Evolutionary conservation across 2,888 invertebrate species (phyloP), one percentile per base, ranked within the genome.

Genomic region (Heliconius hortense): DNA sequence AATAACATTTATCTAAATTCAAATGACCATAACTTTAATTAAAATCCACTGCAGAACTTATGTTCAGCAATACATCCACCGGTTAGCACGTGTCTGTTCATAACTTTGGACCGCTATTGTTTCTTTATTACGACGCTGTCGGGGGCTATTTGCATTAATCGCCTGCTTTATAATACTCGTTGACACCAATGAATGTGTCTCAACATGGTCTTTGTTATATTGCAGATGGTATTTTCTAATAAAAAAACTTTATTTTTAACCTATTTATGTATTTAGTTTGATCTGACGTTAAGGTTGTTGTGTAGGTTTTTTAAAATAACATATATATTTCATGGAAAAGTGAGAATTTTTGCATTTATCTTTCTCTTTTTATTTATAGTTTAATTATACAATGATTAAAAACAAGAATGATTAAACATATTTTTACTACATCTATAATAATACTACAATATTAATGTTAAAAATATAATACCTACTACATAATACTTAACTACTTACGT

Each of bases 101-200:
- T 87, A 88, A 88, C 84, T 89, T 83, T 67, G 74, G 79, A 81
- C 80, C 81, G 79, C 83, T 83, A 90, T 90, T 89, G 88, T 91
- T 87, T 90, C 87, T 90, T 90, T 90, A 87, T 87, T 82, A 82
- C 84, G 81, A 82, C 82, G 81, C 79, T 82, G 84, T 84, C 80
- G 79, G 79, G 78, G 80, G 82, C 84, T 86, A 85, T 86, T 87
- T 85, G 84, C 89, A 88, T 89, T 88, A 88, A 88, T 88, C 84
- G 84, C 83, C 81, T 84, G 84, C 83, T 92, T 92, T 91, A 92
- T 86, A 88, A 87, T 86, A 81, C 80, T 85, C 83, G 84, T 79
- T 85, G 82, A 83, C 84, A 83, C 80, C 80, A 76, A 81, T 81
- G 80, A 82, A 84, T 82, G 82, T 82, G 80, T 82, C 80, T 77